Percentiles rank a stretch among this genome's conserved stretches.
Evolutionary conservation across 2,888 invertebrate genomes (phyloP).

Genomic region (Tenthredo mesomela): DNA sequence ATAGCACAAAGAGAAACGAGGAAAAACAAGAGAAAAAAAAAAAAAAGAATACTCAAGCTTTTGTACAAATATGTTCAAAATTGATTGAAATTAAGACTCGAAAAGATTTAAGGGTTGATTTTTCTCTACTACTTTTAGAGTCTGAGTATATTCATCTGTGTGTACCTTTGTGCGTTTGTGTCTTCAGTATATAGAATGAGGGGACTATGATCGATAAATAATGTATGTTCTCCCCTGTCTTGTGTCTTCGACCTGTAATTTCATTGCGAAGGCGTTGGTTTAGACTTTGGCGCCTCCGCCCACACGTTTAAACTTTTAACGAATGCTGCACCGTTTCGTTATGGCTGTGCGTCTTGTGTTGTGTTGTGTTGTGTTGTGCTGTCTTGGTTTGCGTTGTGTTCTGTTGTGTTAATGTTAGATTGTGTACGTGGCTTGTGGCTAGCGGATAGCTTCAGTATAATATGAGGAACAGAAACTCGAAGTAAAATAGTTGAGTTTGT

Average conservation of each 20-base stretch:
- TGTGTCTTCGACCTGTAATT: slow-evolving; percentile 71
- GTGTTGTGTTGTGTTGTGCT: no score
- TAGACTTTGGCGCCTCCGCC: slow-evolving; percentile 70
- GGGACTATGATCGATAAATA: slow-evolving; percentile 70
- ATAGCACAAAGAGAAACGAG: no score
- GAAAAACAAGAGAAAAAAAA: background rate
- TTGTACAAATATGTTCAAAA: background rate
- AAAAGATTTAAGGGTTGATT: background rate
- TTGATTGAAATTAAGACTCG: background rate
- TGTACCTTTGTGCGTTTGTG: background rate
- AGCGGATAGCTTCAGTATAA: background rate
- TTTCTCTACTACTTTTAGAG: background rate
- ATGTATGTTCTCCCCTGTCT: slow-evolving; percentile 71
- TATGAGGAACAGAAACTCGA: background rate
- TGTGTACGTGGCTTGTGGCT: background rate
- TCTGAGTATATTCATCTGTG: background rate
- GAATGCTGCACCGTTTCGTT: slow-evolving; percentile 25
- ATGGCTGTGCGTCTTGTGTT: background rate
- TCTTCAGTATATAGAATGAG: background rate
- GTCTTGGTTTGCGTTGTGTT: no score
- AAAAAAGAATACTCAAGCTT: background rate
- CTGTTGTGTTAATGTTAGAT: background rate
- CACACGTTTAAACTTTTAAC: slow-evolving; percentile 38
- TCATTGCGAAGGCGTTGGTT: slow-evolving; percentile 76
- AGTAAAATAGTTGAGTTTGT: background rate